Conservation (phyloP, 2,113 vertebrate genomes). For the Oncorhynchus tshawytscha region DNA sequence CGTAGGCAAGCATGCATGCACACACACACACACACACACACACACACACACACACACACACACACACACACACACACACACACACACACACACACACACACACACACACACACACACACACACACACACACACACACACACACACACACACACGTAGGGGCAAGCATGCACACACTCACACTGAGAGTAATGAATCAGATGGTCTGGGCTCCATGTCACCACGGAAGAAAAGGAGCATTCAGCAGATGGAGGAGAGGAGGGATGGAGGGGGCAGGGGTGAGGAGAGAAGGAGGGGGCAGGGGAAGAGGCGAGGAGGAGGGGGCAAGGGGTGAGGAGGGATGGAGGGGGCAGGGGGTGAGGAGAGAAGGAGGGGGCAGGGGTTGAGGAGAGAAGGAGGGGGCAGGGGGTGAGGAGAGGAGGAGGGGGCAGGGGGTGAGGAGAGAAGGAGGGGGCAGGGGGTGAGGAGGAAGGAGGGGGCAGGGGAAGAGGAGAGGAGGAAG, state of each 20-base stretch:
- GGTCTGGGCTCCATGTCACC: constrained; percentile 16
- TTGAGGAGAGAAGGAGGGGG: too few species aligned
- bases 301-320: too few species aligned
- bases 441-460: too few species aligned
- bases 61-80: too few species aligned
- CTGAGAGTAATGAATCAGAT: constrained; percentile 15
- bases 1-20: fast-evolving
- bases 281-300: background rate
- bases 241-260: background rate
- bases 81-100: background rate
- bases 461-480: too few species aligned
- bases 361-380: too few species aligned
- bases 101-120: background rate
- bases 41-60: too few species aligned
- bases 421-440: too few species aligned
- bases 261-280: background rate
- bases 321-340: background rate
- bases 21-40: too few species aligned
- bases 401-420: too few species aligned
- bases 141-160: background rate
- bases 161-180: background rate
- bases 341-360: background rate
- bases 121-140: constrained; percentile 5
- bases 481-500: too few species aligned
- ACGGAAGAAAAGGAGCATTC: constrained; percentile 25